Evolutionary conservation across 2,797 vertebrate genomes (phyloP), one percentile per base, ranked within the genome.

Genomic region (Gymnothorax javanicus): DNA sequence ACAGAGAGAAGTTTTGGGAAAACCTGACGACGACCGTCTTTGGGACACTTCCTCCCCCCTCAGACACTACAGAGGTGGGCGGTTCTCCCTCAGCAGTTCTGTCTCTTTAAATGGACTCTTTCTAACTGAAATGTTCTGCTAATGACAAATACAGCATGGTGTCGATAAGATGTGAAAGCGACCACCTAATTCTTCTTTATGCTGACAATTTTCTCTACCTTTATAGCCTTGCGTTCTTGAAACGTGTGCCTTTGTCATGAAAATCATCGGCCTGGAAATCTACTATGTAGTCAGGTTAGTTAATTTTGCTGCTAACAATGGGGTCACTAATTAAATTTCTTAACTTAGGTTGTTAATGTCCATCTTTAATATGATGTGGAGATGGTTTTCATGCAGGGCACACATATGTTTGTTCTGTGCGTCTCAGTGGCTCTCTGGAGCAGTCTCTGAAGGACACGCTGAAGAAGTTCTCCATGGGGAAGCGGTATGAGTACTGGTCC

Each of bases 241-340:
- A 92, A 98, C 98, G 0, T 99, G 99, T 91, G 98, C 98, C 67
- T 98, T 99, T 85, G 97, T 98, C 88, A 98, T 99, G 98, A 99
- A 99, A 93, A 99, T 99, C 57, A 97, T 99, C 60, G 97, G 97
- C 85, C 94, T 99, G 90, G 99, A 99, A 95, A 98, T 99, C 93
- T 98, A 98, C 95, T 99, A 99, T 59, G 98, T 98, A 60, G 97
- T 97, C 93, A 97, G 97, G 99, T 99, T 95, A 95, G 92, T 82
- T 71, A 20, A 88, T 79, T 17, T 58, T 54, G 56, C 58, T 25
- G 17, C 50, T 27, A 8, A 75, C 9, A 20, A n/a, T 82, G 77
- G 12, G 27, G 25, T 71, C 1, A 0, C 1, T 9, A 27, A 8
- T 58, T 13, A 69, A 69, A 69, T 20, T 62, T 20, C 60, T 3